Evolutionary conservation across 1,140 invertebrate species (phyloP).

Genomic region (Diachasma alloeum): DNA sequence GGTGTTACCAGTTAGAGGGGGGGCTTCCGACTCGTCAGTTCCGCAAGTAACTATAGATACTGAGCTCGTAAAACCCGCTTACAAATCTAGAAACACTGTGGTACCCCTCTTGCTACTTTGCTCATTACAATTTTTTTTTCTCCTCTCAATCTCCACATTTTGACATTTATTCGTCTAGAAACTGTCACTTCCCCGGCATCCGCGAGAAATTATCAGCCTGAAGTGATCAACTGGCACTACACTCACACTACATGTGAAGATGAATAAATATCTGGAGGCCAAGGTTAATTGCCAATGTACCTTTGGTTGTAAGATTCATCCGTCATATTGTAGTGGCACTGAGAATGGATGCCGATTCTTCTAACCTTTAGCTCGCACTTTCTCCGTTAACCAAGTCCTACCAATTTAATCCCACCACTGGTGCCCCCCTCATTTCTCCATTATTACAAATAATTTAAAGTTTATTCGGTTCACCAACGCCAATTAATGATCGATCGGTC

Average conservation of each 20-base stretch:
- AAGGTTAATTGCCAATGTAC: slow-evolving; percentile 18
- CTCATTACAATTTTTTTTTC: background rate
- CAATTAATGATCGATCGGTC: too few relatives aligned
- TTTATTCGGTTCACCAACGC: too few relatives aligned
- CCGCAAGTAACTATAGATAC: slow-evolving; percentile 49
- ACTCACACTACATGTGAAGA: too few relatives aligned
- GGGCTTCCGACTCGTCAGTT: slow-evolving; percentile 63
- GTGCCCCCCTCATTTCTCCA: slow-evolving; percentile 28
- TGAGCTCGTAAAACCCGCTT: background rate
- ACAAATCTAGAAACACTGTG: background rate
- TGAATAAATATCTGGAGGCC: slow-evolving; percentile 7
- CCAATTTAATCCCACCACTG: slow-evolving; percentile 32
- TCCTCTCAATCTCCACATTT: background rate
- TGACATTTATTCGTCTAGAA: background rate
- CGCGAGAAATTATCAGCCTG: background rate
- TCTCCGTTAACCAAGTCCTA: slow-evolving; percentile 51
- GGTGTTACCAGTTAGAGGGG: slow-evolving; percentile 43
- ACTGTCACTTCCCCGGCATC: background rate
- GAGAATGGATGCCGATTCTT: background rate
- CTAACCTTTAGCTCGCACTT: slow-evolving; percentile 63
- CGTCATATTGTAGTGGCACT: background rate
- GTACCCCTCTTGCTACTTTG: background rate
- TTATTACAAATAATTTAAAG: slow-evolving; percentile 11
- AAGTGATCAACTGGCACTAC: background rate
- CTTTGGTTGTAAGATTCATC: background rate